Conservation (phyloP, 2,888 invertebrate genomes). For the Cephus pulcher region DNA sequence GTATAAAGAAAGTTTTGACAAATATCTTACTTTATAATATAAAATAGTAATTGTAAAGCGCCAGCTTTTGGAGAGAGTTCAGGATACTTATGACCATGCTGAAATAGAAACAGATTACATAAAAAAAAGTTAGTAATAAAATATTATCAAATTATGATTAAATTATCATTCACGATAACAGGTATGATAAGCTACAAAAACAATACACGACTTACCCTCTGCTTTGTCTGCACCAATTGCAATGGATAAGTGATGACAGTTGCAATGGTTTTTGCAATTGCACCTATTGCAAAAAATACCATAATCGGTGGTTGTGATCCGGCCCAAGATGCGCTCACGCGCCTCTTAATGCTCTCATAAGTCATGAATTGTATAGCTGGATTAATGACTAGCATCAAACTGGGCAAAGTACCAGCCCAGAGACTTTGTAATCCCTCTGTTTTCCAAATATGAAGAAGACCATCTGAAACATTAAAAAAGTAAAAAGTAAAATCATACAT, state of each 20-base stretch:
- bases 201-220: slow-evolving; percentile 68
- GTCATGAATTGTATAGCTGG: slow-evolving; percentile 94
- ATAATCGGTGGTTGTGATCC: slow-evolving; percentile 72
- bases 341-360: slow-evolving; percentile 87
- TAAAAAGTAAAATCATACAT: neutral
- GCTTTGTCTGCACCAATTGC: slow-evolving; percentile 86
- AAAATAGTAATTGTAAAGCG: slow-evolving; percentile 73
- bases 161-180: neutral
- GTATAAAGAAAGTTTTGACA: neutral
- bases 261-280: slow-evolving; percentile 85
- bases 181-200: neutral
- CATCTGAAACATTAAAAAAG: slow-evolving; percentile 67
- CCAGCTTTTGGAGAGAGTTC: slow-evolving; percentile 69
- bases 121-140: neutral
- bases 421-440: slow-evolving; percentile 81
- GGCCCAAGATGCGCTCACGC: slow-evolving; percentile 68
- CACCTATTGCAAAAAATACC: slow-evolving; percentile 80
- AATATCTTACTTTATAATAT: slow-evolving; percentile 71
- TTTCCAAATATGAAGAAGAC: slow-evolving; percentile 76
- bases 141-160: neutral
- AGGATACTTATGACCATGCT: slow-evolving; percentile 66
- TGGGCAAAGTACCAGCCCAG: slow-evolving; percentile 88
- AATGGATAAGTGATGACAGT: slow-evolving; percentile 91
- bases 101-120: slow-evolving; percentile 26
- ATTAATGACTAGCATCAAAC: slow-evolving; percentile 87